Evolutionary conservation across 2,113 vertebrate species (phyloP), one percentile per base, ranked within the genome.

Genomic region (Xiphophorus maculatus): DNA sequence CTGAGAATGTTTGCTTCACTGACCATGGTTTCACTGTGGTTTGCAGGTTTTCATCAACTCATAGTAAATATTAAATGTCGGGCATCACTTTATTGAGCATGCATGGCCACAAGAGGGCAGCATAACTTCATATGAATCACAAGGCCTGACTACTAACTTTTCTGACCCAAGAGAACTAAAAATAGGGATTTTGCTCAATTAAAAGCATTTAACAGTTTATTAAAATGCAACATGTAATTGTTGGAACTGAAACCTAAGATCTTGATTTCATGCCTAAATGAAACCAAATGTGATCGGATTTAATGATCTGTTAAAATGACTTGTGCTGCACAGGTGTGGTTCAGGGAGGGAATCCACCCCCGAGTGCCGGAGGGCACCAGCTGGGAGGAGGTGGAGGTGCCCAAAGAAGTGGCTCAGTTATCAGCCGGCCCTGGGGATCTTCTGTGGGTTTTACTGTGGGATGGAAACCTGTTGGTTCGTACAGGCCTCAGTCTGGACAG

Each of bases 371-470:
- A 99, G 92, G 98, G 98, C 69, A 94, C 93, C 1, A 77, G 42
- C 0, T 99, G 98, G 98, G 95, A 95, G 60, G 91, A 96, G 29
- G 87, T 98, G 27, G 91, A 93, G 19, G 95, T 94, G 32, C 97
- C 96, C 2, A 96, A 94, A 69, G 98, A 99, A 85, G 97, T 95
- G 35, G 95, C 96, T 22, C 98, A 99, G 95, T 92, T 99, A 86
- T 97, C 96, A 82, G 95, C 95, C 1, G 97, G 98, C 7, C 96
- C 97, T 0, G 94, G 95, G 35, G 97, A 99, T 82, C 95, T 99
- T 63, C 90, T 99, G 14, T 99, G 98, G 98, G 96, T 91, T 67
- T 94, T 97, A 15, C 95, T 98, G 40, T 99, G 97, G 98, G 97
- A 99, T 77, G 98, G 98, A 19, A 97, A 97, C 86, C 95, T 97